phyloP scores from a whole-genome alignment of 2,113 vertebrate species.

The Mugil cephalus region DNA sequence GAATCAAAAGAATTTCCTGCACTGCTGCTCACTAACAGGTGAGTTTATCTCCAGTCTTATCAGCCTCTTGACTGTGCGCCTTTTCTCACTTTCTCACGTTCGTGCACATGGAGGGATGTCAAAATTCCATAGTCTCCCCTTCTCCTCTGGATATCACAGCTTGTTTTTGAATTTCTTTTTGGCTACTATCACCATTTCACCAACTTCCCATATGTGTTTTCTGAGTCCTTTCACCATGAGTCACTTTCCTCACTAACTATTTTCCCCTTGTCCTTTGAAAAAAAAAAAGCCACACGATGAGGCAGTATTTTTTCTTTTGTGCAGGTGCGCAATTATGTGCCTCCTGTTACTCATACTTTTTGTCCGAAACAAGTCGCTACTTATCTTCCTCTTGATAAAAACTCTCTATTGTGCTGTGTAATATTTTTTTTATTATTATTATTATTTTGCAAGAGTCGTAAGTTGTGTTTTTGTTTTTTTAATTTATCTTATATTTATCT shows the following conservation, averaged over 20 bases:
- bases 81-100: not conserved
- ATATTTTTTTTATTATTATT: no score
- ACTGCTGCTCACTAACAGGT: constrained; percentile 62
- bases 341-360: constrained; percentile 40
- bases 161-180: constrained; percentile 38
- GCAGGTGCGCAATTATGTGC: constrained; percentile 62
- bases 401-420: not conserved
- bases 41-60: not conserved
- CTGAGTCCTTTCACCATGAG: constrained; percentile 46
- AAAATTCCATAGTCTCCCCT: not conserved
- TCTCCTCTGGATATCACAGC: constrained; percentile 1
- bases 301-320: constrained; percentile 10
- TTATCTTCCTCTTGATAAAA: not conserved
- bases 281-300: not conserved
- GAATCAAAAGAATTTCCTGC: constrained; percentile 4
- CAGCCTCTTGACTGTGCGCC: rapidly evolving
- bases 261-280: constrained; percentile 42
- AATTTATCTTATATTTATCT: not conserved
- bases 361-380: constrained; percentile 8
- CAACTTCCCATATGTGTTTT: constrained; percentile 49
- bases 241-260: constrained; percentile 62
- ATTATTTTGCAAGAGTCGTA: no score
- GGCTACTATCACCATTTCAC: constrained; percentile 26
- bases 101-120: constrained; percentile 31
- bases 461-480: not conserved